Evolutionary conservation across 1,140 invertebrate genomes (phyloP), one percentile per base, ranked within the genome.

Genomic region (Cecropterus lyciades): DNA sequence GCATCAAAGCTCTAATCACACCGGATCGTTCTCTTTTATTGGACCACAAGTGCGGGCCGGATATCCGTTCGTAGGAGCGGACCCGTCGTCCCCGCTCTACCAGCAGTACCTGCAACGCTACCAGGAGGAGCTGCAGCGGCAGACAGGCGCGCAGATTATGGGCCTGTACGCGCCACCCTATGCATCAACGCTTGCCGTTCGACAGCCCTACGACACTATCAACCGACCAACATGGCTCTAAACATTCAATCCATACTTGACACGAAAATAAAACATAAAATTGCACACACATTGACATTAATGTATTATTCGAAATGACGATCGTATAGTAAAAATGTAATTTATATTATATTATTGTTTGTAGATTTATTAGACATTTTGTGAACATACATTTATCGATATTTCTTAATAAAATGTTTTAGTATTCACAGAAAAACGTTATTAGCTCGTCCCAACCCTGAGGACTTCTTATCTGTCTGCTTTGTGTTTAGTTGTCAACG

Each of bases 51-150:
- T 92, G 11, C 85, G 90, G 13, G 91, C 87, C 11, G 86, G 87
- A 0, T 95, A 95, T 84, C 93, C 93, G 3, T 95, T 94, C 67
- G 93, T 94, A 63, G 89, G 92, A 10, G 84, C 93, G 69, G 94
- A 95, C 71, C 84, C 93, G 11, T 93, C 93, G 60, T 94, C 94
- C 17, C 94, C 94, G 20, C 79, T 95, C 3, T 96, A 96, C 79
- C 95, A 95, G 73, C 95, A 96, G 73, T 95, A 95, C 77, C 80
- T 96, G 56, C 93, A 95, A 37, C 91, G 93, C 7, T 93, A 93
- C 57, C 93, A 94, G 60, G 94, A 95, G 68, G 93, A 95, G 65
- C 78, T 95, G 33, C 88, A 85, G 80, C 92, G 77, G 65, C 94
- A 82, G 78, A 94, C 77, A 0, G 87, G 91, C 62, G 92, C 85